These are phyloP conservation scores for Anniella stebbinsi DNA, from an alignment of 2,797 vertebrate genomes.

Conservation along the genomic window DNA sequence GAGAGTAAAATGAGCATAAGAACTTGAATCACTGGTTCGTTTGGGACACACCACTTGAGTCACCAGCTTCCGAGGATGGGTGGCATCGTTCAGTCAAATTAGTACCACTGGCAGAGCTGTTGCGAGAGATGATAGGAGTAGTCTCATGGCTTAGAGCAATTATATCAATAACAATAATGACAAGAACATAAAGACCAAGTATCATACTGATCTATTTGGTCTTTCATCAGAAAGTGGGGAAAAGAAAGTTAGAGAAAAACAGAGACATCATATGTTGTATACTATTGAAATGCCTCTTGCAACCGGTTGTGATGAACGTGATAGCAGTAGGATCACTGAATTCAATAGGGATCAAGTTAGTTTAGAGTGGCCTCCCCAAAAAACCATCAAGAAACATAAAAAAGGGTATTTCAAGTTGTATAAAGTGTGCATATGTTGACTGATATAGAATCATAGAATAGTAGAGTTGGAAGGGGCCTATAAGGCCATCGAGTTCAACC, in stretches of 20 bases:
- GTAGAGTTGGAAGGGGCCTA: too few relatives aligned
- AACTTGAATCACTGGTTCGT: conserved; percentile 5
- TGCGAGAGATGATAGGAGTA: background rate
- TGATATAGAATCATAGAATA: too few relatives aligned
- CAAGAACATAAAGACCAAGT: background rate
- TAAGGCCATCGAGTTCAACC: too few relatives aligned
- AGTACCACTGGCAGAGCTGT: background rate
- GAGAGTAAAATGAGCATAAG: background rate
- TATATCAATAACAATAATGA: background rate
- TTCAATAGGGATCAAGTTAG: background rate
- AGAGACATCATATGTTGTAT: background rate
- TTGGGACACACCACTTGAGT: background rate
- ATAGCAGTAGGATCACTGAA: background rate
- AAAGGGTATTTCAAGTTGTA: too few relatives aligned
- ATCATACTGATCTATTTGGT: background rate
- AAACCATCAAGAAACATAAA: too few relatives aligned
- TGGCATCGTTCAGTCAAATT: background rate
- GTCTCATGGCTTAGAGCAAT: background rate
- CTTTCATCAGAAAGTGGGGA: background rate
- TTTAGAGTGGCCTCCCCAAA: too few relatives aligned
- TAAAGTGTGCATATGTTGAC: too few relatives aligned
- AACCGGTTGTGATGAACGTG: background rate
- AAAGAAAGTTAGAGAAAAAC: background rate
- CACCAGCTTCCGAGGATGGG: conserved; percentile 1
- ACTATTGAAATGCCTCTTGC: background rate